Base-by-base conservation (phyloP, 1,140 invertebrate species). In the Drosophila virilis region DNA sequence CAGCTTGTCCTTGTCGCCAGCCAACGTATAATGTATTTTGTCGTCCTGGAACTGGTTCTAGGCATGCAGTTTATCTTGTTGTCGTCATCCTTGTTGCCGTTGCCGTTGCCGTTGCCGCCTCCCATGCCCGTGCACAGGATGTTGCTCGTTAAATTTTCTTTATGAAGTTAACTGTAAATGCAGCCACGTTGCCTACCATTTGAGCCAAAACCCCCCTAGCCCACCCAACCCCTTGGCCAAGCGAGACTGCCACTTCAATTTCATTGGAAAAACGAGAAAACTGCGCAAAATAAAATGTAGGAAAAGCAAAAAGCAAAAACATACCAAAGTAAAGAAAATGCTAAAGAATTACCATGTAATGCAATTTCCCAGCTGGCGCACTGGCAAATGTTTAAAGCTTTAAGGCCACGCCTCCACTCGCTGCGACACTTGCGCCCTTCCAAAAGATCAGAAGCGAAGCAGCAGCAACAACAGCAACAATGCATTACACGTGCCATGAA, bases 111-210 rank as follows among this genome's bases (percentile, higher is more conserved):
- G 42, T 7, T 51, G 55, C 61, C 35, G 35, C 8, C 43, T 50
- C 59, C 52, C 42, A 48, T 43, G 60, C 48, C 72, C 73, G 52
- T 79, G 83, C 72, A 78, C 83, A 86, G 83, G 83, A 86, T 86
- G 83, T 88, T 86, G 83, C 83, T 86, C 83, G 83, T 86, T 86
- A 86, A 86, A 86, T 86, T 86, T 86, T 86, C 83, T 86, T 86
- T 86, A 86, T 86, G 83, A 88, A 86, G 83, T 86, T 88, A 86
- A 86, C 83, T 86, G 83, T 86, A 86, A 88, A 82, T 86, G 82
- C 85, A 74, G 78, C 77, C 55, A 76, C 64, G 69, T 85, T 67
- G 74, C 77, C 55, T 71, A 17, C 60, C 15, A 15, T n/a, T 35
- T 13, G 10, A 48, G n/a, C 22, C 5, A 22, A 43, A n/a, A n/a